A percentile compares a stretch with the other conserved stretches of the same genome.
Evolutionary conservation across 2,113 vertebrate genomes (phyloP).

Genomic region (Cyanistes caeruleus): DNA sequence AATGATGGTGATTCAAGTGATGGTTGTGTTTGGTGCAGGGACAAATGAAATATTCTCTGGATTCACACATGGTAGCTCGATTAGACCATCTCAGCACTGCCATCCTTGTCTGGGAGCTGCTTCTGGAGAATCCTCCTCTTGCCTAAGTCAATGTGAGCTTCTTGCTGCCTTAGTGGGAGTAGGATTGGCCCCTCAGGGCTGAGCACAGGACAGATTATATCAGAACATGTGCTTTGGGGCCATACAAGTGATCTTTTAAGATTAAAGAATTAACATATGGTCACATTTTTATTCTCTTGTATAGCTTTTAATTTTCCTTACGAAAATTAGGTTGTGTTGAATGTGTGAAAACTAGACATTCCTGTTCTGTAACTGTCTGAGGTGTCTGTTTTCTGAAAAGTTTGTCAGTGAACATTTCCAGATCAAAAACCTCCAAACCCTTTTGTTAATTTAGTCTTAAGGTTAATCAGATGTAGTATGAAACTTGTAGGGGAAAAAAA

Average conservation of each 20-base stretch:
- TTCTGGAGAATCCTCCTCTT: background rate
- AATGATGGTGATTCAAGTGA: background rate
- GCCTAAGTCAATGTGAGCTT: background rate
- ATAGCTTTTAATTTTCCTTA: background rate
- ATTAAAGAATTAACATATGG: slow-evolving; percentile 14
- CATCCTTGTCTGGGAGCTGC: background rate
- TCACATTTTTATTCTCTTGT: background rate
- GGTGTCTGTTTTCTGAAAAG: background rate
- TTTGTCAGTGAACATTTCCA: background rate
- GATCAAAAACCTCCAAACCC: background rate
- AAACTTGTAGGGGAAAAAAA: background rate
- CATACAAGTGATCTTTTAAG: background rate
- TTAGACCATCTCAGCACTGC: background rate
- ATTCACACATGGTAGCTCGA: background rate
- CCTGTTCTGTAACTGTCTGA: background rate
- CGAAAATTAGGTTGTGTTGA: background rate
- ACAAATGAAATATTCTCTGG: background rate
- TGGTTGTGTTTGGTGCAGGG: background rate
- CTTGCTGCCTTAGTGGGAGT: background rate
- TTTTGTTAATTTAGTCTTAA: background rate
- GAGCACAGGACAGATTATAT: background rate
- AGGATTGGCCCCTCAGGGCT: background rate
- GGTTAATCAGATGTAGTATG: background rate
- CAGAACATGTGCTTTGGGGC: background rate
- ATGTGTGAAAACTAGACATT: background rate